Conservation (phyloP, 2,113 vertebrate species). For the Sphyrna mokarran region DNA sequence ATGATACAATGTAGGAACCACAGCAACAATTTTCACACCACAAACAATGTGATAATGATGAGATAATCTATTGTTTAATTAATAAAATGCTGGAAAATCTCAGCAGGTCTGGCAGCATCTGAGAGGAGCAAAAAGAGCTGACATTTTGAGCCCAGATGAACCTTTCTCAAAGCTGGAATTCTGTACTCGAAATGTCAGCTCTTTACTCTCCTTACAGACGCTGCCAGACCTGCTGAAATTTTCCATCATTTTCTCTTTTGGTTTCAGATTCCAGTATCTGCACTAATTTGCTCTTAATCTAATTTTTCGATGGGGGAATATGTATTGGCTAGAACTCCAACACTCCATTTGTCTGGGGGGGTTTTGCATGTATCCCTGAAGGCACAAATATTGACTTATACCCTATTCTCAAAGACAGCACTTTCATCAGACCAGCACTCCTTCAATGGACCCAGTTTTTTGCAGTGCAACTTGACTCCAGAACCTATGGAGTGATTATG, state of each 20-base stretch:
- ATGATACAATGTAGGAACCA: not conserved
- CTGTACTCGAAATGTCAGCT: too few species aligned
- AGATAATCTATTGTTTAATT: not conserved
- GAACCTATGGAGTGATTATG: not conserved
- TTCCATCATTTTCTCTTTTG: too few species aligned
- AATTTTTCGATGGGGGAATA: not conserved
- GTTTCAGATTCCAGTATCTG: too few species aligned
- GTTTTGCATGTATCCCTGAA: not conserved
- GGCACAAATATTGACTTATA: not conserved
- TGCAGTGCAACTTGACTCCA: not conserved
- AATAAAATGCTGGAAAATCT: too few species aligned
- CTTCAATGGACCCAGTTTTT: not conserved
- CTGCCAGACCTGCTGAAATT: too few species aligned
- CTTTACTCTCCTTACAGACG: too few species aligned
- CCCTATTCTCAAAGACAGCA: not conserved
- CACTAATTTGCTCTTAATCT: not conserved
- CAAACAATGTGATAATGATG: not conserved
- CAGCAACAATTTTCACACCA: not conserved
- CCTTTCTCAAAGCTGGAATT: too few species aligned
- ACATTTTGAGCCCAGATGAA: too few species aligned
- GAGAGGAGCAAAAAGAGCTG: too few species aligned
- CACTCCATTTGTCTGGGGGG: not conserved
- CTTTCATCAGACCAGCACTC: not conserved
- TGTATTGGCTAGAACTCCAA: not conserved
- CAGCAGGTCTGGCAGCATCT: too few species aligned